Percentiles rank a stretch among this genome's conserved stretches.
phyloP scores from a whole-genome alignment of 1,140 invertebrate species.

The Globodera rostochiensis region DNA sequence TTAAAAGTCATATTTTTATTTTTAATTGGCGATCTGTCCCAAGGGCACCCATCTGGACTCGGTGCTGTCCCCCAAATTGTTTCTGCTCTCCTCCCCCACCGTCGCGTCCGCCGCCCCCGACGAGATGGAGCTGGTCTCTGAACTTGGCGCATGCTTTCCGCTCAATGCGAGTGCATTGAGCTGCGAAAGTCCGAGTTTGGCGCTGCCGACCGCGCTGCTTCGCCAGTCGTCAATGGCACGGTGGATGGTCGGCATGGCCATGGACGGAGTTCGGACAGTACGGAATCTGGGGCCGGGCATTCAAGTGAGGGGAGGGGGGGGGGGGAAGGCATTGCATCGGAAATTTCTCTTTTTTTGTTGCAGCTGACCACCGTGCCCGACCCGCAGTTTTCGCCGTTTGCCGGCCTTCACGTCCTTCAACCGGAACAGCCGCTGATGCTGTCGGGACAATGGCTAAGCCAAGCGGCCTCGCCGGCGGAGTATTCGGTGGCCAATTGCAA shows the following conservation, averaged over 20 bases:
- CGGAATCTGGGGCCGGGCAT: slow-evolving; percentile 81
- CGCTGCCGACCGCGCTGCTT: slow-evolving; percentile 60
- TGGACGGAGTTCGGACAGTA: slow-evolving; percentile 90
- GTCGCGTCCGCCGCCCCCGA: slow-evolving; percentile 24
- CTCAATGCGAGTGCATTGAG: slow-evolving; percentile 87
- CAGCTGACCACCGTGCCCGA: slow-evolving; percentile 86
- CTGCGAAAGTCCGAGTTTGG: slow-evolving; percentile 85
- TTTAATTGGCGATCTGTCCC: neutral
- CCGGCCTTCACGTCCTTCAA: slow-evolving; percentile 74
- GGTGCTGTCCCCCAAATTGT: slow-evolving; percentile 50
- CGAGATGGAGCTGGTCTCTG: slow-evolving; percentile 52
- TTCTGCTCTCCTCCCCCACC: slow-evolving; percentile 43
- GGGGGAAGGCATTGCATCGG: slow-evolving; percentile 64
- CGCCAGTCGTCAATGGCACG: slow-evolving; percentile 37
- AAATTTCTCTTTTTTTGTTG: slow-evolving; percentile 48
- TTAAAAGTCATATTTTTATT: neutral
- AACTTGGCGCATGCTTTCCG: slow-evolving; percentile 74
- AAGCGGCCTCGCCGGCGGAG: slow-evolving; percentile 54
- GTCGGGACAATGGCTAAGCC: slow-evolving; percentile 71
- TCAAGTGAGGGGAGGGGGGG: slow-evolving; percentile 69
- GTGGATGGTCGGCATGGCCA: slow-evolving; percentile 77
- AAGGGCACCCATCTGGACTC: slow-evolving; percentile 56
- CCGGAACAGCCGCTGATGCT: slow-evolving; percentile 93
- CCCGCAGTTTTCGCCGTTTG: slow-evolving; percentile 85
- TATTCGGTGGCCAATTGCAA: slow-evolving; percentile 40